Evolutionary conservation across 2,113 vertebrate species (phyloP).

Genomic region (Solea solea): DNA sequence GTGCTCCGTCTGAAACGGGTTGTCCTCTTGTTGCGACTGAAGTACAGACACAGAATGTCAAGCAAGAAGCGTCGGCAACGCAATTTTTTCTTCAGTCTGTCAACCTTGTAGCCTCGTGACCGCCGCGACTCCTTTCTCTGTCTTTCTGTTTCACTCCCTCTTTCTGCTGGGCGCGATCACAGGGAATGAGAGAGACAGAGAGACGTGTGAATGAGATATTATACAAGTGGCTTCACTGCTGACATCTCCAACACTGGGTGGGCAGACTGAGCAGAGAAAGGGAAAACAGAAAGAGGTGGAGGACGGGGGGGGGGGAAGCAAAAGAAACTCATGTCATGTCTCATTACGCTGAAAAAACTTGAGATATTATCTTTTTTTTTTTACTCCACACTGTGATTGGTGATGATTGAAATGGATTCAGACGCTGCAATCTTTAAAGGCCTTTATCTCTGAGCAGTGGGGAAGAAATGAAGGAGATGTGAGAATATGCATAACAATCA

Average conservation of each 20-base stretch:
- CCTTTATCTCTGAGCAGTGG: constrained; percentile 44
- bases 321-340: not conserved
- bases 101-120: constrained; percentile 31
- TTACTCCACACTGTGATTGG: constrained; percentile 10
- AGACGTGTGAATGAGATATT: constrained; percentile 22
- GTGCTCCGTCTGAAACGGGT: constrained; percentile 33
- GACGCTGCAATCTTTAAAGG: constrained; percentile 48
- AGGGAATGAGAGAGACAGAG: not conserved
- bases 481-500: constrained; percentile 25
- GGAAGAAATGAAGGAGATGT: constrained; percentile 3
- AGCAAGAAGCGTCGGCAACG: constrained; percentile 26
- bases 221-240: constrained; percentile 36
- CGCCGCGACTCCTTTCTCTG: constrained; percentile 7
- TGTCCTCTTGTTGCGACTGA: constrained; percentile 17
- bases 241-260: constrained; percentile 16
- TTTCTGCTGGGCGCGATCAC: constrained; percentile 13
- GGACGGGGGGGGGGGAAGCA: not conserved
- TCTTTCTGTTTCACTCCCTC: constrained; percentile 17
- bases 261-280: constrained; percentile 26
- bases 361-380: constrained; percentile 13
- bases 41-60: constrained; percentile 43
- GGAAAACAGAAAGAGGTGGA: not conserved
- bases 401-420: constrained; percentile 51
- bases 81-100: constrained; percentile 22
- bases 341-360: constrained; percentile 11